Evolutionary conservation across 2,797 vertebrate species (phyloP).

Genomic region (Crypturellus tataupa): DNA sequence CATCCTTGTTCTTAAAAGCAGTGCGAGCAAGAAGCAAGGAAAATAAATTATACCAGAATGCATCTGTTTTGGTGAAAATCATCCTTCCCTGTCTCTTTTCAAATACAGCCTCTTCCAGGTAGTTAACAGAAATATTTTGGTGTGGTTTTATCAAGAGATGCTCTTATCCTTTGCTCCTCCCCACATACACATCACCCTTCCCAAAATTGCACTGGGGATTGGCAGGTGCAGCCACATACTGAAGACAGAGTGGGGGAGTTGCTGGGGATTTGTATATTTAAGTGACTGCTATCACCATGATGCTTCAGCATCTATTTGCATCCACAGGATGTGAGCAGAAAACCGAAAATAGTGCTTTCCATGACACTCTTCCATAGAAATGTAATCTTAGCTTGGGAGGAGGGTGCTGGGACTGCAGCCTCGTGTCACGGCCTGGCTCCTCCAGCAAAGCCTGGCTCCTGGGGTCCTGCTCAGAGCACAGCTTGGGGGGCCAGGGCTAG

Average conservation of each 20-base stretch:
- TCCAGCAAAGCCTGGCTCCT: background rate
- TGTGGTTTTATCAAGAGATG: background rate
- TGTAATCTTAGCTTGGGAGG: background rate
- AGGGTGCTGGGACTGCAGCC: background rate
- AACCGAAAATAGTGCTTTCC: background rate
- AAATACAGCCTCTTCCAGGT: background rate
- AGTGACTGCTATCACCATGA: background rate
- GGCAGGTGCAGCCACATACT: background rate
- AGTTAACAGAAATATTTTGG: background rate
- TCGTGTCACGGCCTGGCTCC: background rate
- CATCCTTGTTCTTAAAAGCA: background rate
- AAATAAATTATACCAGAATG: background rate
- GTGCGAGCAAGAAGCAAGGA: fast-evolving
- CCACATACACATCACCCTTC: background rate
- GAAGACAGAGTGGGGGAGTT: background rate
- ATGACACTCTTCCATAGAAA: background rate
- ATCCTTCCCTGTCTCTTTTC: background rate
- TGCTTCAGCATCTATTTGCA: background rate
- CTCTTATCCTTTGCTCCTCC: background rate
- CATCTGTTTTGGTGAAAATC: background rate
- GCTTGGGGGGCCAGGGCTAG: background rate
- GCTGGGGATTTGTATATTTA: background rate
- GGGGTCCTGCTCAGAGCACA: too few relatives aligned
- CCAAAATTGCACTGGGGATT: background rate
- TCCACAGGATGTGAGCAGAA: background rate